Conservation (phyloP, 2,113 vertebrate species). For the Poicephalus meyeri region DNA sequence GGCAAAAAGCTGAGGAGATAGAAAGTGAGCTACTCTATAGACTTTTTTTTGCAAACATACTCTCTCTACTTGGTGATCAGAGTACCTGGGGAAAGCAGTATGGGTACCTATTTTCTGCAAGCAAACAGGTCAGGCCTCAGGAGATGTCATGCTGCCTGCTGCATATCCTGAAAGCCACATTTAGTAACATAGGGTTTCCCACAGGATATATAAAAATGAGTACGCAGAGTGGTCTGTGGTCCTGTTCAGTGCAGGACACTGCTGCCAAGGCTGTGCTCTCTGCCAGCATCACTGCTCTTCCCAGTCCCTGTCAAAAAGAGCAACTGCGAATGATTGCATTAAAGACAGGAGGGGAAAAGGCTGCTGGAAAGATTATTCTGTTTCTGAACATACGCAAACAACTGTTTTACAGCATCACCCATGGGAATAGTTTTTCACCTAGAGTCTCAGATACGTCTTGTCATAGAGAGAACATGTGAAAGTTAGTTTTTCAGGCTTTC, state of each 20-base stretch:
- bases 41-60: neutral
- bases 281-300: neutral
- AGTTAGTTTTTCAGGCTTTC: neutral
- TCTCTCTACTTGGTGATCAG: neutral
- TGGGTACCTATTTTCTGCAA: neutral
- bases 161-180: neutral
- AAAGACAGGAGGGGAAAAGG: neutral
- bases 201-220: neutral
- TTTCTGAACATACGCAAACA: neutral
- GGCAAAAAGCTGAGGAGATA: neutral
- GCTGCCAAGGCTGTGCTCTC: neutral
- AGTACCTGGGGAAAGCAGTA: neutral
- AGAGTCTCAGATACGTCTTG: neutral
- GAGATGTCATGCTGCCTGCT: neutral
- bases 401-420: neutral
- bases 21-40: neutral
- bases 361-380: neutral
- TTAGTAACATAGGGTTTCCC: neutral
- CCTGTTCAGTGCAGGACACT: accelerated
- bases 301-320: neutral
- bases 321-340: neutral
- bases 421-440: neutral
- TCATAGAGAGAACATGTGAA: neutral
- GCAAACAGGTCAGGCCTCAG: neutral
- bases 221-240: no score